Base-by-base conservation (phyloP, 2,888 invertebrate species). In the Ferrisia virgata region DNA sequence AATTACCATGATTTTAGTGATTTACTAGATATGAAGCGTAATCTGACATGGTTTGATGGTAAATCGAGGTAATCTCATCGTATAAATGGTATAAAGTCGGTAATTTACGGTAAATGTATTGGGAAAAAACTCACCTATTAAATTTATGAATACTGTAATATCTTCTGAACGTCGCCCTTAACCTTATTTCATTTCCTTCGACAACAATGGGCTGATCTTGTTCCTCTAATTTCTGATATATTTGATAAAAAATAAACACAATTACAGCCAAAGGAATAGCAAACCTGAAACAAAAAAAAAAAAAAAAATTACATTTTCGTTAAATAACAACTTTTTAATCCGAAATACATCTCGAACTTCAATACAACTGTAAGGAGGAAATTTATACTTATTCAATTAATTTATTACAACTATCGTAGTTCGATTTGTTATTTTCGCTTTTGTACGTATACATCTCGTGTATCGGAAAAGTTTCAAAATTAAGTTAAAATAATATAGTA, bases 261-360 rank as follows among this genome's bases (percentile, higher is more conserved):
- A 84, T 79, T 22, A 79, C 79, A 40, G n/a, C 84, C 22, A 84
- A 28, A 31, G 84, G 84, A 33, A 84, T 18, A 18, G 79, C 40
- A 28, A 84, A 84, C 79, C 84, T 84, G 79, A 1, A 28, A 76
- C 6, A n/a, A 31, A 40, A 28, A 79, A 43, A 79, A 25, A 36
- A n/a, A n/a, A n/a, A n/a, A n/a, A n/a, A n/a, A n/a, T n/a, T n/a
- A n/a, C n/a, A n/a, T n/a, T n/a, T n/a, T n/a, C n/a, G n/a, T n/a
- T n/a, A n/a, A n/a, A n/a, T n/a, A n/a, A n/a, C n/a, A 8, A 53
- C 9, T 22, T 22, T 53, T 18, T 53, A 53, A 22, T 18, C 18
- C 22, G 22, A 53, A 53, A 53, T 22, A 22, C 6, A 36, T 6
- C 8, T 3, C 53, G 53, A 6, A n/a, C n/a, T n/a, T n/a, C n/a